Evolutionary conservation across 2,113 vertebrate genomes (phyloP), one percentile per base, ranked within the genome.

Genomic region (Uropsilus gracilis): DNA sequence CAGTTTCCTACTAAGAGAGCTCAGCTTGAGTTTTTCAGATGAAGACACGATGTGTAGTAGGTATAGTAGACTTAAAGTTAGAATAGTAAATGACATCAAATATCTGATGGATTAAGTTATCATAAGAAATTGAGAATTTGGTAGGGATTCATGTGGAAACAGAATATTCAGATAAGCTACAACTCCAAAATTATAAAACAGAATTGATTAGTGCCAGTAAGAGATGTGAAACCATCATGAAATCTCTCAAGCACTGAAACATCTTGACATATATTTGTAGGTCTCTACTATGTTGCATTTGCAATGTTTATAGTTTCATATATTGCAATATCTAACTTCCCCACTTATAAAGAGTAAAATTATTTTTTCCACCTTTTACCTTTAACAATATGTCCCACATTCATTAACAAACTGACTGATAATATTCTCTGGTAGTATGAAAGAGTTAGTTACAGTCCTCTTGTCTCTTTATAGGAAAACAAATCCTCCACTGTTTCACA

Each of bases 21-120:
- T 86, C n/a, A 53, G 1, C 13, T 64, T 69, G 26, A 37, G 4
- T 48, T 86, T 46, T 81, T 0, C 30, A 39, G 17, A 5, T 22
- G 64, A 46, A 28, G 4, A 0, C 13, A 50, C 1, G 2, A 59
- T 37, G 6, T 13, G 50, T 8, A 32, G 2, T 32, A 8, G 20
- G 5, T 24, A 1, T 16, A 53, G 26, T 59, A 42, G 8, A 32
- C 53, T 11, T n/a, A 57, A 13, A 46, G 12, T 24, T 5, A 89
- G 14, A 61, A 5, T 5, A 37, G 6, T 26, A 64, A 94, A 72
- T 2, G 12, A 3, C 24, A 64, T 48, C 1, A 6, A 75, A n/a
- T 57, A 16, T 9, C 30, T 18, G 46, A 39, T 37, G 8, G 2
- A 37, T 75, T 24, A 71, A 24, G 9, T 18, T 5, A 17, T 8